Conservation (phyloP, 2,797 vertebrate genomes). For the Morus bassanus region DNA sequence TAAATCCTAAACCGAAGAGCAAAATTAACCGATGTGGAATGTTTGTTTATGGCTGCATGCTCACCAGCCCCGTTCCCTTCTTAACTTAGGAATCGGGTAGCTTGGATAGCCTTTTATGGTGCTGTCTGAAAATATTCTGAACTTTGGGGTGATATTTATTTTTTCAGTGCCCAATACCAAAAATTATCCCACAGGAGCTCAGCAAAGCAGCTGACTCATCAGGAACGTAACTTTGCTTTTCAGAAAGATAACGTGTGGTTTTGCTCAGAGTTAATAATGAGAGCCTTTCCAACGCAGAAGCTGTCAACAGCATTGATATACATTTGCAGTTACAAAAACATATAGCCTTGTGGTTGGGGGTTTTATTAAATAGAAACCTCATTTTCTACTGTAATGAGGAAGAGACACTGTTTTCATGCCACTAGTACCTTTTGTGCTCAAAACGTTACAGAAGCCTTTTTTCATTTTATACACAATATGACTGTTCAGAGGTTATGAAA, state of each 20-base stretch:
- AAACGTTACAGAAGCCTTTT: not conserved
- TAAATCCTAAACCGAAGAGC: slow-evolving; percentile 11
- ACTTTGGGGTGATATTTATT: slow-evolving; percentile 53
- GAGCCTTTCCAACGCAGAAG: slow-evolving; percentile 28
- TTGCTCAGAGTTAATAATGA: slow-evolving; percentile 53
- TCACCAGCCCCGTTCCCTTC: not conserved
- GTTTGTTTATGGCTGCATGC: slow-evolving; percentile 13
- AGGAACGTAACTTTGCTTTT: not conserved
- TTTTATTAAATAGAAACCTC: slow-evolving; percentile 41
- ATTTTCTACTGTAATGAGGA: slow-evolving; percentile 31
- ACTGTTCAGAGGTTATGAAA: not conserved
- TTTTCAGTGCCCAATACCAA: slow-evolving; percentile 25
- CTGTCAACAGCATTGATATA: slow-evolving; percentile 38
- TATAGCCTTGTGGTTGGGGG: not conserved
- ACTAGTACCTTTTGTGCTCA: slow-evolving; percentile 28
- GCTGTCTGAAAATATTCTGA: slow-evolving; percentile 58
- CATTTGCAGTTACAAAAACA: slow-evolving; percentile 19
- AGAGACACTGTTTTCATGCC: not conserved
- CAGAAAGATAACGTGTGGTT: slow-evolving; percentile 37
- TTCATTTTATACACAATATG: not conserved
- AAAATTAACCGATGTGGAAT: slow-evolving; percentile 53
- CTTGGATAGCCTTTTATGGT: slow-evolving; percentile 64
- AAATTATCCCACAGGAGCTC: slow-evolving; percentile 58
- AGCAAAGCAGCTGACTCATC: slow-evolving; percentile 9
- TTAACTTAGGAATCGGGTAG: slow-evolving; percentile 41